phyloP scores from a whole-genome alignment of 2,113 vertebrate genomes.

The Odontophorus gujanensis region DNA sequence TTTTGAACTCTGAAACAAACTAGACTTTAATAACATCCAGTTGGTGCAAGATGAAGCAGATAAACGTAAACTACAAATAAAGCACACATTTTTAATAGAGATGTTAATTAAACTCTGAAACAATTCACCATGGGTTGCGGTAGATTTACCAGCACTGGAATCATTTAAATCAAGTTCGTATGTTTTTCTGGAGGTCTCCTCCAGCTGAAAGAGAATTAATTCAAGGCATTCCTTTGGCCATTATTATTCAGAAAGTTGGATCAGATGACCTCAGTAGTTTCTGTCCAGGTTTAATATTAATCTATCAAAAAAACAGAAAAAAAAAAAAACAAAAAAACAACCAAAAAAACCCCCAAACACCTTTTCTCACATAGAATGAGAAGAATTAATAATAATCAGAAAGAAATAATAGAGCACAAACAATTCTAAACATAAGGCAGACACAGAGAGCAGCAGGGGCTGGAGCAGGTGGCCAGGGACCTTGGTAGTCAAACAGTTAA shows the following conservation, averaged over 20 bases:
- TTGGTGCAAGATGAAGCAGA: conserved; percentile 55
- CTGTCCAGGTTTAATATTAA: conserved; percentile 4
- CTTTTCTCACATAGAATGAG: not conserved
- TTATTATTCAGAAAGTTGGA: not conserved
- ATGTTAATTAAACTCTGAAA: conserved; percentile 64
- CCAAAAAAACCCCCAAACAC: not conserved
- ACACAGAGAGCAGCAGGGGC: not conserved
- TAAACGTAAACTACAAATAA: conserved; percentile 59
- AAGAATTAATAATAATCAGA: not conserved
- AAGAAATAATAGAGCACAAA: not conserved
- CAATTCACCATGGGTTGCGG: conserved; percentile 4
- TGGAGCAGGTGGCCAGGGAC: not conserved
- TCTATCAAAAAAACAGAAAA: accelerated
- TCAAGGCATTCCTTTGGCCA: conserved; percentile 25
- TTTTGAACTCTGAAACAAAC: conserved; percentile 51
- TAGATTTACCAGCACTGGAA: conserved; percentile 40
- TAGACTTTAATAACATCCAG: conserved; percentile 62
- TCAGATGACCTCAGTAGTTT: conserved; percentile 16
- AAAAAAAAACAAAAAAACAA: too few relatives aligned
- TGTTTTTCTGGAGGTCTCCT: conserved; percentile 35
- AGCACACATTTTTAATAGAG: conserved; percentile 52
- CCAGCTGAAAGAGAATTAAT: conserved; percentile 28
- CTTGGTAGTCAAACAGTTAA: not conserved
- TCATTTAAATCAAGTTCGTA: conserved; percentile 34
- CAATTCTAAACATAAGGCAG: not conserved